Base-by-base conservation (phyloP, 2,113 vertebrate species). In the Petromus typicus region DNA sequence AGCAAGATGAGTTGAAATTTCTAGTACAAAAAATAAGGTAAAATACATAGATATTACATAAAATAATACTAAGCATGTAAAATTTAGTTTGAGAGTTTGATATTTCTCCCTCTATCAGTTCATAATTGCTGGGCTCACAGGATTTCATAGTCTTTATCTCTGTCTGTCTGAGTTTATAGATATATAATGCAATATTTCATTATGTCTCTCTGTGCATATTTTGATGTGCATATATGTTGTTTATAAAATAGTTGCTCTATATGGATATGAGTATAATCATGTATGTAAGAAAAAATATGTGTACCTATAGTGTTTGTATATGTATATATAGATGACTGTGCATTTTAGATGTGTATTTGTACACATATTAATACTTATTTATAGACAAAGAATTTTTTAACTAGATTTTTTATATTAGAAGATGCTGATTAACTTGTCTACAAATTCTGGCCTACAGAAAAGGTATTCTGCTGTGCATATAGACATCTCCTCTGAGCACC, bases 51-150 rank as follows among this genome's bases (percentile, higher is more conserved):
- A 57, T 64, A 43, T 27, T 45, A 0, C 61, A 37, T 71, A 67
- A 92, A 79, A 87, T 48, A 73, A 82, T 25, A 75, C 79, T 95
- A 79, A 51, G 89, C 64, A 10, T 73, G 73, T 34, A 25, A 56
- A 80, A 83, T 80, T 56, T 51, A 73, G 16, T n/a, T 92, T 84
- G 66, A 10, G 51, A 75, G 48, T 61, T 80, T 87, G 32, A 45
- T n/a, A n/a, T n/a, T n/a, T n/a, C 76, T 54, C 32, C 17, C 9
- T 30, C 7, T 23, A 56, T 80, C n/a, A 89, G 16, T 63, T 32
- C 2, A 20, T 61, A 61, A 66, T 57, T 82, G 51, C 67, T 43
- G 30, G 7, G 32, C 48, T 85, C 32, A 32, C 75, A 67, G 57
- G n/a, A 81, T 92, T 89, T 61, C 34, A 37, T 27, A 32, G 2